Conservation (phyloP, 2,888 invertebrate genomes). For the Nomada hirtipes region DNA sequence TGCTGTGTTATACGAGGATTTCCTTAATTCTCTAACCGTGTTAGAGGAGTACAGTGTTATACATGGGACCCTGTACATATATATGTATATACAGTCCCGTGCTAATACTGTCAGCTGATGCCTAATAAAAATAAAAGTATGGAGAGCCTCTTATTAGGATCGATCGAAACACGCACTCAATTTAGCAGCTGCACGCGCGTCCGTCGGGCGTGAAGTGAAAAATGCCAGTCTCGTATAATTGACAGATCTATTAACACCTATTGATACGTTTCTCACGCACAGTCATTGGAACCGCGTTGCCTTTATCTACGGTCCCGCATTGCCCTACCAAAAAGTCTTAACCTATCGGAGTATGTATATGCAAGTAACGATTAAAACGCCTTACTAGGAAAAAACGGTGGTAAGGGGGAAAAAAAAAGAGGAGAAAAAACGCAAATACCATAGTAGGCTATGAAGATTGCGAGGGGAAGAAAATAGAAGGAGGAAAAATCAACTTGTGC, state of each 20-base stretch:
- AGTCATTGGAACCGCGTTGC: conserved; percentile 2
- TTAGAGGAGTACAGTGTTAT: no score
- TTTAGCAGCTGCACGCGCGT: conserved; percentile 17
- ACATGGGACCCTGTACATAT: no score
- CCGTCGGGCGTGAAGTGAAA: conserved; percentile 1
- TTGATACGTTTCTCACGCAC: conserved; percentile 12
- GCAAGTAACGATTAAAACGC: not conserved
- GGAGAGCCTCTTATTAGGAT: conserved; percentile 33
- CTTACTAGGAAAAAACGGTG: not conserved
- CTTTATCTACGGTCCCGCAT: not conserved
- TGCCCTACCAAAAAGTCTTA: conserved; percentile 23
- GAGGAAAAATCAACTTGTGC: not conserved
- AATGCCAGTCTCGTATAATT: not conserved
- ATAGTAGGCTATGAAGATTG: not conserved
- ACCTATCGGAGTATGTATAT: conserved; percentile 31
- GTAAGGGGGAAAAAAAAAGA: no score
- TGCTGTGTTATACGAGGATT: no score
- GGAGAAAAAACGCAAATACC: not conserved
- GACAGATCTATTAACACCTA: conserved; percentile 22
- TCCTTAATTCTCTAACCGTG: no score
- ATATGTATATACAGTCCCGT: not conserved
- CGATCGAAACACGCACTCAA: conserved; percentile 41
- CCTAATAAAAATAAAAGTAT: conserved; percentile 30
- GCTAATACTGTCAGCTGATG: conserved; percentile 34
- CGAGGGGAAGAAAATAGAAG: not conserved